Evolutionary conservation across 1,140 invertebrate species (phyloP), one percentile per base, ranked within the genome.

Genomic region (Chionoecetes opilio): DNA sequence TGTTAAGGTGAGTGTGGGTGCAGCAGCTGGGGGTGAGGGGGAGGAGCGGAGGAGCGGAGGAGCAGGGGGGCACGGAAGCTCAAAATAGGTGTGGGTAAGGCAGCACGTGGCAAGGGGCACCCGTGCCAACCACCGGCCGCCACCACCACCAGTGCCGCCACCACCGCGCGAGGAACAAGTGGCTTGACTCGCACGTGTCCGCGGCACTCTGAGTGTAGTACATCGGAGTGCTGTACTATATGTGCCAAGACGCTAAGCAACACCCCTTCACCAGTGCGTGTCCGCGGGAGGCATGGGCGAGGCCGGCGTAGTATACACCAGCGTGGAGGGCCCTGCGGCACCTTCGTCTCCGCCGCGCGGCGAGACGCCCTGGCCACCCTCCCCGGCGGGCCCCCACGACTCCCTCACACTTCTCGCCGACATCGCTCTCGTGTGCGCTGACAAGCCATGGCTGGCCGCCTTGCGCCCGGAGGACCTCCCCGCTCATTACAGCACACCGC

Each of bases 61-160:
- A 82, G 34, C 26, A 82, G 91, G 91, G 82, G 46, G 82, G 92
- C 84, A 17, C 84, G 9, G 17, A 35, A 38, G 86, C 86, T 63
- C 63, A 94, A 95, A 95, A 95, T 92, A 92, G 90, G 94, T 92
- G 94, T 95, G 90, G 89, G 41, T 84, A 82, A 84, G 90, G 46
- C 91, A 92, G 94, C 94, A 95, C 94, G 94, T 95, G 94, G 94
- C 82, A 37, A 21, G 38, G 90, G 91, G 46, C 41, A 17, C 41
- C 11, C 41, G 91, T 95, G 94, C 94, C 94, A 95, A 95, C 94
- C 94, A 95, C 94, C 94, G 94, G 94, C 94, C 94, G 82, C 82
- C 88, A 31, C 37, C 29, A 84, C 75, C 89, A 84, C 88, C 89
- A 95, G 94, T 95, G 94, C 94, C 94, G 53, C 90, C 75, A 63